Conservation (phyloP, 2,888 invertebrate species). For the Iselma pallidipennis region DNA sequence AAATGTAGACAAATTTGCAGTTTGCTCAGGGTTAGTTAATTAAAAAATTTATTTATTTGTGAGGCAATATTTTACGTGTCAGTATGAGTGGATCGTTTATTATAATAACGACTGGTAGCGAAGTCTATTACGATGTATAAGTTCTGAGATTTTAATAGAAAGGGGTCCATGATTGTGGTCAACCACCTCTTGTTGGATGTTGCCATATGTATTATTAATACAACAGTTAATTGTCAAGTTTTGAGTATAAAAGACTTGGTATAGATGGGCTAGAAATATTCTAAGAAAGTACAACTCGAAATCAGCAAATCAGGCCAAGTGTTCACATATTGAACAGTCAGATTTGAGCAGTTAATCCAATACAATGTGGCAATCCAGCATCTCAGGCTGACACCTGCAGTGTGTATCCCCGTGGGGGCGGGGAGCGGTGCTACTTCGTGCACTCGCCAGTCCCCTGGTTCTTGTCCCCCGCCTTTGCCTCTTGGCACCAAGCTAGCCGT, state of each 20-base stretch:
- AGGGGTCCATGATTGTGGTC: conserved; percentile 50
- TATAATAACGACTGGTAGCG: conserved; percentile 21
- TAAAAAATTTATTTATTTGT: conserved; percentile 19
- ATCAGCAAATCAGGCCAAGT: conserved; percentile 20
- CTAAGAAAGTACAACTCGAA: conserved; percentile 1
- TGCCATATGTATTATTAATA: conserved; percentile 49
- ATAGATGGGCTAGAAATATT: background rate
- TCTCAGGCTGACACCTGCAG: conserved; percentile 55
- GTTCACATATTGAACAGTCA: conserved; percentile 6
- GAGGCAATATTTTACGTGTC: conserved; percentile 20
- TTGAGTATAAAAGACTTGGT: background rate
- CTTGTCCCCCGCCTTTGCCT: conserved; percentile 30
- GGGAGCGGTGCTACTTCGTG: conserved; percentile 43
- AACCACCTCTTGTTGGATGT: conserved; percentile 49
- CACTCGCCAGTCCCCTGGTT: conserved; percentile 45
- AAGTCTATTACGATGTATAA: conserved; percentile 22
- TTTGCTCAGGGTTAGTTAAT: conserved; percentile 7
- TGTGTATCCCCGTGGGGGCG: conserved; percentile 49
- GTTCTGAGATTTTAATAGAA: conserved; percentile 45
- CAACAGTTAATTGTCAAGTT: conserved; percentile 27
- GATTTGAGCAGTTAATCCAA: conserved; percentile 8
- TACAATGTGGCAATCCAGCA: conserved; percentile 47
- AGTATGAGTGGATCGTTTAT: conserved; percentile 12
- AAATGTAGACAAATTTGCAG: background rate
- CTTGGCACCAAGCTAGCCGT: conserved; percentile 39